phyloP scores from a whole-genome alignment of 2,888 invertebrate species.

The Nemoura dubitans region DNA sequence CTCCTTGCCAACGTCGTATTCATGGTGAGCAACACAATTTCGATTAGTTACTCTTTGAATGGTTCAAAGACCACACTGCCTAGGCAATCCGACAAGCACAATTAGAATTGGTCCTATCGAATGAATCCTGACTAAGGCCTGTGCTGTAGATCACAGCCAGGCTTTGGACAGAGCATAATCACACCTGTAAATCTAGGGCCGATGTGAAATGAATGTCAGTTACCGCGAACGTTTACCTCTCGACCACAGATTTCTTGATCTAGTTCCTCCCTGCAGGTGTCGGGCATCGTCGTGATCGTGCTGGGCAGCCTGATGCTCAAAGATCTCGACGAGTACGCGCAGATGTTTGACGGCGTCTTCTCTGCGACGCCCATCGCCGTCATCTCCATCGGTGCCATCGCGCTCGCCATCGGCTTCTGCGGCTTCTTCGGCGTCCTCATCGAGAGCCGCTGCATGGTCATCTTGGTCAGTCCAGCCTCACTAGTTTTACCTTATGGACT shows the following conservation, averaged over 20 bases:
- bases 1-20: background rate
- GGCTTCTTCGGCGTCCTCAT: conserved; percentile 67
- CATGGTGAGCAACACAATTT: background rate
- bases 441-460: conserved; percentile 60
- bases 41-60: no score
- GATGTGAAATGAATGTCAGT: no score
- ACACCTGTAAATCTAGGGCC: no score
- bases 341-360: conserved; percentile 7
- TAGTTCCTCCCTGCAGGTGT: background rate
- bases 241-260: no score
- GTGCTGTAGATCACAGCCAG: no score
- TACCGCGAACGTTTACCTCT: no score
- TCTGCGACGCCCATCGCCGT: conserved; percentile 55
- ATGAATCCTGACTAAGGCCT: no score
- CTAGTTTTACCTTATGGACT: no score
- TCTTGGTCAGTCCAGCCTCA: conserved; percentile 54
- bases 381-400: conserved; percentile 64
- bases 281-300: background rate
- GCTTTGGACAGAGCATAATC: no score
- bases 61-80: no score
- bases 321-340: background rate
- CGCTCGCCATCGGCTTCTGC: conserved; percentile 65
- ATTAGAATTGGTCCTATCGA: no score
- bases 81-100: no score
- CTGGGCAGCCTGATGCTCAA: background rate